Evolutionary conservation across 1,140 invertebrate genomes (phyloP).

Genomic region (Cryptotermes secundus): DNA sequence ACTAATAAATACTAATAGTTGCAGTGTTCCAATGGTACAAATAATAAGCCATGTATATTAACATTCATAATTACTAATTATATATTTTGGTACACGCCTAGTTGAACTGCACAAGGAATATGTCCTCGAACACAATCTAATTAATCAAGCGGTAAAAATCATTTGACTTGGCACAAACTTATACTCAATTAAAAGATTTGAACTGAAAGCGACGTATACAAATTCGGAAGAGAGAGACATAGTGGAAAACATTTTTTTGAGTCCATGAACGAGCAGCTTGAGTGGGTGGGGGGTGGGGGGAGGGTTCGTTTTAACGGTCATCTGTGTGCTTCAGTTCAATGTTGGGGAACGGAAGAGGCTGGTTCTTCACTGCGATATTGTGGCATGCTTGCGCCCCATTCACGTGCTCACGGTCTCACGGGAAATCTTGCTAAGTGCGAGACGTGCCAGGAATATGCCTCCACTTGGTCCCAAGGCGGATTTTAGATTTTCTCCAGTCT

Average conservation of each 20-base stretch:
- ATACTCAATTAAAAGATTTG: background rate
- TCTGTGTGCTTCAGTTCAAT: background rate
- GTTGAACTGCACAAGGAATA: too few relatives aligned
- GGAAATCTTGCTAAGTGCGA: constrained; percentile 34
- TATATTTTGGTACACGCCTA: too few relatives aligned
- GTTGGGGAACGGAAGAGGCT: background rate
- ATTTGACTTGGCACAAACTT: too few relatives aligned
- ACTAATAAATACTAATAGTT: too few relatives aligned
- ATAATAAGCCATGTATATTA: too few relatives aligned
- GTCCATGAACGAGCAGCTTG: background rate
- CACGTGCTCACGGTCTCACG: constrained; percentile 26
- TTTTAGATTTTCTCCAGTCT: background rate
- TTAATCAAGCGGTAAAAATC: too few relatives aligned
- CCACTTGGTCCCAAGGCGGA: background rate
- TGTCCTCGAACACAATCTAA: too few relatives aligned
- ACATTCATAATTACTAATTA: too few relatives aligned
- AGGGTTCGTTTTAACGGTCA: background rate
- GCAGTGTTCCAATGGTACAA: too few relatives aligned
- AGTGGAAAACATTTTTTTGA: background rate
- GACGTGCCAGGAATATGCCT: constrained; percentile 31
- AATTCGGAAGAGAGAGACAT: background rate
- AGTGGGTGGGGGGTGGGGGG: too few relatives aligned
- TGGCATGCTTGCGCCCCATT: constrained; percentile 20
- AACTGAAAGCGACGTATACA: background rate
- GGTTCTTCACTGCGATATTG: background rate